These are phyloP conservation scores for Anableps anableps DNA, from an alignment of 2,797 vertebrate genomes.

Conservation along the genomic window DNA sequence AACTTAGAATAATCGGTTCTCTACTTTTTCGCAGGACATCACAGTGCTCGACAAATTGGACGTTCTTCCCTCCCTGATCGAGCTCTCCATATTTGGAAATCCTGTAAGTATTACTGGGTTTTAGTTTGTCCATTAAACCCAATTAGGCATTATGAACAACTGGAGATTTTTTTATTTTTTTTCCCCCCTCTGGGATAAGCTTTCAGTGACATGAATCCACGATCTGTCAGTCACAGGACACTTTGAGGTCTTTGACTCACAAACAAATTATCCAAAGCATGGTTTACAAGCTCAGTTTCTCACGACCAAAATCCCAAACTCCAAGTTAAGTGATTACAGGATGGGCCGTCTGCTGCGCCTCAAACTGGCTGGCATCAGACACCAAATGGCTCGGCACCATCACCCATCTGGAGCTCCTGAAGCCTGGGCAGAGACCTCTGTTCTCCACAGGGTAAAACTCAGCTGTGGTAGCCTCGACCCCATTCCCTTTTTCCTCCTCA, in stretches of 20 bases:
- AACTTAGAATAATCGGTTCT: slow-evolving; percentile 26
- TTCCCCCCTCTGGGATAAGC: background rate
- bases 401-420: slow-evolving; percentile 76
- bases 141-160: slow-evolving; percentile 12
- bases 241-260: slow-evolving; percentile 14
- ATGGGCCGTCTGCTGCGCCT: slow-evolving; percentile 70
- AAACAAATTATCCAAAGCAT: slow-evolving; percentile 28
- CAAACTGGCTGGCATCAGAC: slow-evolving; percentile 73
- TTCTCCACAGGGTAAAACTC: slow-evolving; percentile 56
- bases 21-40: slow-evolving; percentile 77
- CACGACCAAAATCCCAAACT: slow-evolving; percentile 52
- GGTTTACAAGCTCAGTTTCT: slow-evolving; percentile 48
- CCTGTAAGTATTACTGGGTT: slow-evolving; percentile 80
- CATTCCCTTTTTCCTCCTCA: slow-evolving; percentile 54
- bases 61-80: slow-evolving; percentile 81
- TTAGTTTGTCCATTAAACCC: slow-evolving; percentile 20
- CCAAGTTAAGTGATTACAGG: slow-evolving; percentile 77
- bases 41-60: slow-evolving; percentile 88
- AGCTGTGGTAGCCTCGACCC: slow-evolving; percentile 66
- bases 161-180: background rate
- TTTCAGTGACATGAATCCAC: slow-evolving; percentile 16
- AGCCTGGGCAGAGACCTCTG: slow-evolving; percentile 43
- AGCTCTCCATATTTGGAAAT: slow-evolving; percentile 88
- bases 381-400: slow-evolving; percentile 74
- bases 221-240: slow-evolving; percentile 7